phyloP scores from a whole-genome alignment of 35 echinoderm and acorn worm genomes.

The Stichopus chloronotus region DNA sequence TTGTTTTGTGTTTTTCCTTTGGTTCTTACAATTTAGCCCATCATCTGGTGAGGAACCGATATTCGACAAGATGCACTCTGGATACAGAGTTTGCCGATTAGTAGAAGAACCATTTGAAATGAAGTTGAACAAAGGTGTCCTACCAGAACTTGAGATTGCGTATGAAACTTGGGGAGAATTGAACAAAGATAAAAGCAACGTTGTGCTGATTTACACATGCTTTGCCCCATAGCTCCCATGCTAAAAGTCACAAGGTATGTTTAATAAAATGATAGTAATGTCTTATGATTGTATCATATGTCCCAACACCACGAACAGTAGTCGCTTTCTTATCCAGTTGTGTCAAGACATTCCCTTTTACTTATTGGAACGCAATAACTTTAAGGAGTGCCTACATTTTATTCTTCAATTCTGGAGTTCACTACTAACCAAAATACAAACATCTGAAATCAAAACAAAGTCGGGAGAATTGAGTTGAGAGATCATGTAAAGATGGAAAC shows the following conservation, averaged over 20 bases:
- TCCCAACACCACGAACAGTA: not conserved
- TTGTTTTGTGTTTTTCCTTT: not conserved
- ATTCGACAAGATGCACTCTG: slow-evolving; percentile 79
- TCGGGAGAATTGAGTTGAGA: too few relatives aligned
- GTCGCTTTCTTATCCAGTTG: too few relatives aligned
- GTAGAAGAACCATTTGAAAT: slow-evolving; percentile 72
- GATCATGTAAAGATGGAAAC: too few relatives aligned
- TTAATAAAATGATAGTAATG: not conserved
- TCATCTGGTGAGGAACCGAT: slow-evolving; percentile 65
- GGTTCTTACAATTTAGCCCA: slow-evolving; percentile 31
- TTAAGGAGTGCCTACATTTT: too few relatives aligned
- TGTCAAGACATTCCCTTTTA: too few relatives aligned
- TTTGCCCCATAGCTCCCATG: slow-evolving; percentile 87
- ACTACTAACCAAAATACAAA: too few relatives aligned
- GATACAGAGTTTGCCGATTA: slow-evolving; percentile 63
- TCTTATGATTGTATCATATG: not conserved
- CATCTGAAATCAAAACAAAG: too few relatives aligned
- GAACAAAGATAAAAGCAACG: slow-evolving; percentile 85
- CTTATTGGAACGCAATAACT: too few relatives aligned
- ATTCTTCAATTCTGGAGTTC: too few relatives aligned
- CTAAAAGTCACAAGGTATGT: slow-evolving; percentile 87
- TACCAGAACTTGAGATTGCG: slow-evolving; percentile 79
- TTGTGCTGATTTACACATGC: slow-evolving; percentile 75
- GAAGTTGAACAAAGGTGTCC: slow-evolving; percentile 80
- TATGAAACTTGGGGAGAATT: slow-evolving; percentile 93